These are phyloP conservation scores for Pongo pygmaeus DNA, from an alignment of 2,113 vertebrate species.

Conservation along the genomic window DNA sequence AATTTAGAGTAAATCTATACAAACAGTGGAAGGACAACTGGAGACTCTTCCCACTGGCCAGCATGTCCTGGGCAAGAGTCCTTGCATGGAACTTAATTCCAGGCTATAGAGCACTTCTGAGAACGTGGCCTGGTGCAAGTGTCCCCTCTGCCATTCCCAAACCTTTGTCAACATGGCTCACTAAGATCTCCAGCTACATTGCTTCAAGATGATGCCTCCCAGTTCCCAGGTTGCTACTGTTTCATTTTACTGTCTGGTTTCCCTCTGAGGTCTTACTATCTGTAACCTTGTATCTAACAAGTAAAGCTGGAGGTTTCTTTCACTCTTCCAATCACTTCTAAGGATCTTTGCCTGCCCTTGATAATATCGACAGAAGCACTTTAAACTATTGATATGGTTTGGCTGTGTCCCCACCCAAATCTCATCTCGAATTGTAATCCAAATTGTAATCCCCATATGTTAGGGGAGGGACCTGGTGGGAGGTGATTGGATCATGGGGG, in stretches of 20 bases:
- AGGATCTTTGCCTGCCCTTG: not conserved
- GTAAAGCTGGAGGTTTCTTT: not conserved
- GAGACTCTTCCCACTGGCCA: too few species aligned
- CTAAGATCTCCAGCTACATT: accelerated
- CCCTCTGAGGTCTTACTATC: not conserved
- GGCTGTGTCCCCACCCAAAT: too few species aligned
- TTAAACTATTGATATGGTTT: too few species aligned
- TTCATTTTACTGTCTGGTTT: not conserved
- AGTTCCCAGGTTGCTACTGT: not conserved
- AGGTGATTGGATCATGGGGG: too few species aligned
- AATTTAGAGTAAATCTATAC: not conserved
- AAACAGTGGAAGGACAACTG: accelerated
- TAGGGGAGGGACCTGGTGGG: too few species aligned
- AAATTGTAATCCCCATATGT: too few species aligned
- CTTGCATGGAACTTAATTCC: accelerated
- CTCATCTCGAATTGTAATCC: too few species aligned
- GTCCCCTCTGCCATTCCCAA: not conserved
- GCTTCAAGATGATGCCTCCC: not conserved
- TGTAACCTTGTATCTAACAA: not conserved
- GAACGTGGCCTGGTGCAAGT: accelerated
- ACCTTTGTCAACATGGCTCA: accelerated
- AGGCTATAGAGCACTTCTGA: not conserved
- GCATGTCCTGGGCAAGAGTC: accelerated
- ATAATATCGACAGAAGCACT: not conserved
- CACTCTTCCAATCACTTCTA: too few species aligned